Percentiles rank a stretch among this genome's conserved stretches.
Conservation (phyloP, 2,797 vertebrate species). For the Sebastes cheni region DNA sequence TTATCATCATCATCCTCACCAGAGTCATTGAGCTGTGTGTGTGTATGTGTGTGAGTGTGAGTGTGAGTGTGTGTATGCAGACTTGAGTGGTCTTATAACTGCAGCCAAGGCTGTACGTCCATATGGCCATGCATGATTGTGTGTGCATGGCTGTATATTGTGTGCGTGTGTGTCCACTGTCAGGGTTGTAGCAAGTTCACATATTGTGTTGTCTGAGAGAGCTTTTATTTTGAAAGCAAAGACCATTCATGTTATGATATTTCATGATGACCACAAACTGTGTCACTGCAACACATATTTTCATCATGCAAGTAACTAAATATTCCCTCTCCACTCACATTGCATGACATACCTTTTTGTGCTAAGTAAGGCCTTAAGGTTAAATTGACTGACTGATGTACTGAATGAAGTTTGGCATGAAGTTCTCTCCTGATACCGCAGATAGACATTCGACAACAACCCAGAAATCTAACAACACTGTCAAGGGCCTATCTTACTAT, state of each 20-base stretch:
- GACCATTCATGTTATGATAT: not conserved
- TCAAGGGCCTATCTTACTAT: too few species aligned
- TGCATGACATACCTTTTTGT: not conserved
- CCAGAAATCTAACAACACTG: too few species aligned
- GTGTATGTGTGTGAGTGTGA: not conserved
- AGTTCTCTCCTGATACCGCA: not conserved
- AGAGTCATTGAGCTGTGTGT: constrained; percentile 7
- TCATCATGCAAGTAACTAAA: not conserved
- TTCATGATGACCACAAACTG: not conserved
- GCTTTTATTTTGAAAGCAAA: constrained; percentile 4
- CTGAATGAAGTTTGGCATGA: not conserved
- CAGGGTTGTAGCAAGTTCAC: not conserved
- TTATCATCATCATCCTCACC: constrained; percentile 47
- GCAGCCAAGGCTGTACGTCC: not conserved
- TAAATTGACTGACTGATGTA: not conserved
- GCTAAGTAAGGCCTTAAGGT: not conserved
- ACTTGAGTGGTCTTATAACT: not conserved
- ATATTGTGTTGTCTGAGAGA: not conserved
- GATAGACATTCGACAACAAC: too few species aligned
- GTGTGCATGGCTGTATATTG: too few species aligned
- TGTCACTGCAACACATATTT: not conserved
- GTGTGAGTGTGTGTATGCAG: not conserved
- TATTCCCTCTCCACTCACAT: not conserved
- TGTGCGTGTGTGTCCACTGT: not conserved
- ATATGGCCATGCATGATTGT: not conserved